Percentiles rank a stretch among this genome's conserved stretches.
phyloP scores from a whole-genome alignment of 2,888 invertebrate genomes.

The Seladonia tumulorum region DNA sequence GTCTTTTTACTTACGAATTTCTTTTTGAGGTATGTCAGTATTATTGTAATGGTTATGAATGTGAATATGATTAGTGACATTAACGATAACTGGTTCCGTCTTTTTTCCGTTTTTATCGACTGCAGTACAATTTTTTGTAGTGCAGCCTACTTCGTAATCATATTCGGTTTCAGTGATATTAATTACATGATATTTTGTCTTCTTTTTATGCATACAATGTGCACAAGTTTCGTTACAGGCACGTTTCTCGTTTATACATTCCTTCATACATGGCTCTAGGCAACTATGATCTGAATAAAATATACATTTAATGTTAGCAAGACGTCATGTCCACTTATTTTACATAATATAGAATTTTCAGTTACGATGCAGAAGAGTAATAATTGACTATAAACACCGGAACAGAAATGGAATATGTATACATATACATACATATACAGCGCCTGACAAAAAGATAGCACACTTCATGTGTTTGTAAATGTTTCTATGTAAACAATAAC shows the following conservation, averaged over 20 bases:
- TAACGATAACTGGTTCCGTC: slow-evolving; percentile 44
- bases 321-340: not conserved
- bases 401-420: not conserved
- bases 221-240: slow-evolving; percentile 70
- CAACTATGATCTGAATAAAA: slow-evolving; percentile 12
- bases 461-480: too few relatives aligned
- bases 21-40: too few relatives aligned
- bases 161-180: slow-evolving; percentile 76
- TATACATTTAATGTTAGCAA: not conserved
- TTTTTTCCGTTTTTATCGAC: not conserved
- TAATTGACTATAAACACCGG: not conserved
- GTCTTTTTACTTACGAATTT: slow-evolving; percentile 15
- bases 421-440: too few relatives aligned
- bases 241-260: slow-evolving; percentile 16
- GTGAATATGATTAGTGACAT: slow-evolving; percentile 77
- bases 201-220: slow-evolving; percentile 69
- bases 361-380: not conserved
- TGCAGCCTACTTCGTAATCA: slow-evolving; percentile 73
- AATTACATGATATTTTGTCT: slow-evolving; percentile 73
- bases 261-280: slow-evolving; percentile 40
- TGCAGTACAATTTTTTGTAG: slow-evolving; percentile 27
- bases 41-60: slow-evolving; percentile 65
- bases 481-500: too few relatives aligned
- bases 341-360: not conserved
- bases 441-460: too few relatives aligned